Conservation (phyloP, 2,797 vertebrate species). For the Ctenopoma kingsleyae region DNA sequence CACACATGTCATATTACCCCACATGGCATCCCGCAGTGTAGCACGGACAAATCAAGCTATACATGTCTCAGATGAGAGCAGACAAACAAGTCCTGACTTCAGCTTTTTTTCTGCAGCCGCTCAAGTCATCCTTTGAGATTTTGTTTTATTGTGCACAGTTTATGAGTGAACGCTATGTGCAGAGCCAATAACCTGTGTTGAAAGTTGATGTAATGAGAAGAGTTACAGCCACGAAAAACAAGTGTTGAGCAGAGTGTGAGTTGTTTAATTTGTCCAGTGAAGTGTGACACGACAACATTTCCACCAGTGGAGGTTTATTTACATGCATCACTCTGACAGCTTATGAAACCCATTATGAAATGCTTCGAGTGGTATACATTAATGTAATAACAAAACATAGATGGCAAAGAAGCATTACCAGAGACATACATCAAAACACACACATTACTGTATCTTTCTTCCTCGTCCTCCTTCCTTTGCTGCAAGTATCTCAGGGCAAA, state of each 20-base stretch:
- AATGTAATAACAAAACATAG: constrained; percentile 21
- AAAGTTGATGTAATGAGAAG: constrained; percentile 38
- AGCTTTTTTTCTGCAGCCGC: not conserved
- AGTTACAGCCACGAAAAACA: constrained; percentile 29
- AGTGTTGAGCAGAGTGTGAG: constrained; percentile 11
- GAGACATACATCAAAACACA: constrained; percentile 4
- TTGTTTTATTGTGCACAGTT: constrained; percentile 20
- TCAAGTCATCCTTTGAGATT: constrained; percentile 23
- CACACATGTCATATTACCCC: constrained; percentile 59
- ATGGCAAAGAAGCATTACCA: constrained; percentile 32
- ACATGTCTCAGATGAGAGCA: constrained; percentile 32
- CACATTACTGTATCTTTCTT: constrained; percentile 25
- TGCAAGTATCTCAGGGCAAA: constrained; percentile 68
- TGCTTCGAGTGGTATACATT: constrained; percentile 36
- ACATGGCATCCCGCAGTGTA: constrained; percentile 37
- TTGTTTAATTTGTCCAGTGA: constrained; percentile 17
- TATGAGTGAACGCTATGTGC: constrained; percentile 6
- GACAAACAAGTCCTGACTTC: constrained; percentile 40
- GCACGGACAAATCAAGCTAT: constrained; percentile 31
- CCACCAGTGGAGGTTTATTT: constrained; percentile 47
- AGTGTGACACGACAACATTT: constrained; percentile 35
- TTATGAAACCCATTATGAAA: constrained; percentile 48
- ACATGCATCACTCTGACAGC: constrained; percentile 52
- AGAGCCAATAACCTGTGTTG: constrained; percentile 18
- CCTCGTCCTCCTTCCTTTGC: constrained; percentile 33